Percentiles rank a stretch among this genome's conserved stretches.
These are phyloP conservation scores for Hydropsyche tenuis DNA, from an alignment of 1,140 invertebrate species.

Conservation along the genomic window DNA sequence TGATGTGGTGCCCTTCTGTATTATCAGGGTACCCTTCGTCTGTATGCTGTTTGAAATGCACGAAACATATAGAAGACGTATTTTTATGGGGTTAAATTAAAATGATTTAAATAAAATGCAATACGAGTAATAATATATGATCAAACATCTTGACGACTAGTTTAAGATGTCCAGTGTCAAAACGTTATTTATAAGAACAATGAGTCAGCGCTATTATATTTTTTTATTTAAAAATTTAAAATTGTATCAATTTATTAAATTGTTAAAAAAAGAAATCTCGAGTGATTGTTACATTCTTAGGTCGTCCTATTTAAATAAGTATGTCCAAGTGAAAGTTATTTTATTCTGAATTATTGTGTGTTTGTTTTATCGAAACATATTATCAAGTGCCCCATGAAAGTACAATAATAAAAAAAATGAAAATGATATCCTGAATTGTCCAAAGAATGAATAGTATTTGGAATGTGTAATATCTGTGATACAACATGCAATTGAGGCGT, in stretches of 20 bases:
- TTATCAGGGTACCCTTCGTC: conserved; percentile 61
- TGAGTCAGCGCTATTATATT: conserved; percentile 50
- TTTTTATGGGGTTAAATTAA: conserved; percentile 47
- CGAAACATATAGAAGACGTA: conserved; percentile 66
- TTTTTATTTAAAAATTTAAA: conserved; percentile 48
- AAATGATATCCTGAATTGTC: conserved; percentile 56
- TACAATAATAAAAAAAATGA: conserved; percentile 44
- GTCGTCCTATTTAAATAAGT: conserved; percentile 42
- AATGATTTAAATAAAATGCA: conserved; percentile 45
- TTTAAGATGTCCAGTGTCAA: conserved; percentile 48
- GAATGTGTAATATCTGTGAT: conserved; percentile 59
- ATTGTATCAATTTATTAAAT: conserved; percentile 39
- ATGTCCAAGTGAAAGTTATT: conserved; percentile 38
- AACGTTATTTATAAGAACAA: conserved; percentile 49
- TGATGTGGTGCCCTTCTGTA: conserved; percentile 61
- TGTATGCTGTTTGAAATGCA: conserved; percentile 67
- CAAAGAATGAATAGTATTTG: conserved; percentile 57
- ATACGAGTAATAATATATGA: conserved; percentile 42
- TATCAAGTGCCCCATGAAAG: conserved; percentile 50
- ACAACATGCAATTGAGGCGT: conserved; percentile 59
- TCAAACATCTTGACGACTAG: conserved; percentile 41
- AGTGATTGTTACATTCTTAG: conserved; percentile 42
- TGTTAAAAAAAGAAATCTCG: conserved; percentile 34
- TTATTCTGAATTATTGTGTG: conserved; percentile 41
- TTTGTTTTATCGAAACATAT: conserved; percentile 39